These are phyloP conservation scores for Pogonomyrmex barbatus DNA, from an alignment of 1,140 invertebrate species.

Conservation along the genomic window DNA sequence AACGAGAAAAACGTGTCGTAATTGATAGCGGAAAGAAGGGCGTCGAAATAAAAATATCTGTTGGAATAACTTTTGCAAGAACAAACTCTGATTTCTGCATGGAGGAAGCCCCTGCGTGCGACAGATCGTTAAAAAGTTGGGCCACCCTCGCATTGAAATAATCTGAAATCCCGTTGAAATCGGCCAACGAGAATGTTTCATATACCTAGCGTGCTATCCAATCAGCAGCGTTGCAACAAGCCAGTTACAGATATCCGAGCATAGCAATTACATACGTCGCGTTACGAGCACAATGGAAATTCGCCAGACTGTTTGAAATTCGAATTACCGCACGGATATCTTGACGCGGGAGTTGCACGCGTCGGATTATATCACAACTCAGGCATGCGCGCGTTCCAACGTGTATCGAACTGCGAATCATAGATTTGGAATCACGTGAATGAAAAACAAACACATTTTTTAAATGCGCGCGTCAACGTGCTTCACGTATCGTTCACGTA, in stretches of 20 bases:
- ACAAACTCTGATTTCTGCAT: not conserved
- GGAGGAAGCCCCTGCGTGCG: not conserved
- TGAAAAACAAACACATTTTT: slow-evolving; percentile 45
- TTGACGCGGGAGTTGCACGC: slow-evolving; percentile 78
- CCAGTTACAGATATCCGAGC: slow-evolving; percentile 80
- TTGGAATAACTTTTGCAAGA: slow-evolving; percentile 24
- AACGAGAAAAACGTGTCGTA: not conserved
- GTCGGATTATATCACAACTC: slow-evolving; percentile 49
- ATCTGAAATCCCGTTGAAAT: slow-evolving; percentile 66
- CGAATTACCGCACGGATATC: slow-evolving; percentile 83
- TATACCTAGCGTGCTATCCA: slow-evolving; percentile 65
- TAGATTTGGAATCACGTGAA: slow-evolving; percentile 42
- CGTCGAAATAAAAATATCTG: not conserved
- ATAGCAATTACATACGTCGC: slow-evolving; percentile 82
- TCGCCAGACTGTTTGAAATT: slow-evolving; percentile 84
- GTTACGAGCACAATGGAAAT: slow-evolving; percentile 82
- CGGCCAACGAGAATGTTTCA: slow-evolving; percentile 60
- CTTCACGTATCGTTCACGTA: not conserved
- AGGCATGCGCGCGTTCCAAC: slow-evolving; percentile 43
- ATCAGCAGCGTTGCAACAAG: slow-evolving; percentile 79
- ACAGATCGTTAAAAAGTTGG: slow-evolving; percentile 67
- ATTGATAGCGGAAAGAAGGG: not conserved
- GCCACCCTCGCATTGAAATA: slow-evolving; percentile 62
- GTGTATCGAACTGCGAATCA: slow-evolving; percentile 33
- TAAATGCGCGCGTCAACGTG: not conserved